Evolutionary conservation across 2,888 invertebrate species (phyloP).

Genomic region (Hermaeophaga mercurialis): DNA sequence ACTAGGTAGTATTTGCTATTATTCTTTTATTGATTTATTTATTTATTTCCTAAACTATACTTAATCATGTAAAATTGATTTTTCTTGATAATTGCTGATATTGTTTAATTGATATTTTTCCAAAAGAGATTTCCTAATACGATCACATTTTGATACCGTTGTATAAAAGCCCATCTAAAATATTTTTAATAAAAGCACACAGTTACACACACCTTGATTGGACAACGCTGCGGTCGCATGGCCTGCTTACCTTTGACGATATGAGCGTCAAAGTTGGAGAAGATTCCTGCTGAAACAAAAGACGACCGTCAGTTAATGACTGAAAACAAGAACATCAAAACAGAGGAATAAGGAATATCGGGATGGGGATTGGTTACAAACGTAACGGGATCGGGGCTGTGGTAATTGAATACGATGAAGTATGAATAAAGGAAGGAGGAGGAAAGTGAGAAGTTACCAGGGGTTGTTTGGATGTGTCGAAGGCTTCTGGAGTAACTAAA

Average conservation of each 20-base stretch:
- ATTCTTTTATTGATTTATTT: no score
- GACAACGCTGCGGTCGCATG: constrained; percentile 60
- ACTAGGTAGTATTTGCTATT: no score
- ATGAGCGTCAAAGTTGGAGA: constrained; percentile 79
- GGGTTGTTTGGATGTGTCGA: no score
- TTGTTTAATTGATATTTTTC: no score
- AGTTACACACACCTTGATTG: constrained; percentile 59
- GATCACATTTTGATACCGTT: neutral
- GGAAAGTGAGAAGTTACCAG: no score
- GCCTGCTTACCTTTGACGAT: constrained; percentile 75
- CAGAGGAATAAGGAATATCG: neutral
- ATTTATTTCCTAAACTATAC: no score
- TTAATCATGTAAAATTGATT: no score
- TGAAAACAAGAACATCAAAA: constrained; percentile 7
- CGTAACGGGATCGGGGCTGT: neutral
- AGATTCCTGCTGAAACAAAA: constrained; percentile 77
- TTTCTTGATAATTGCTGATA: no score
- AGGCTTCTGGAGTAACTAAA: no score
- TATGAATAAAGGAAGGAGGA: no score
- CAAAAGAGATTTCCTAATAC: no score
- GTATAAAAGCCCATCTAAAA: constrained; percentile 8
- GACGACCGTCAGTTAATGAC: constrained; percentile 47
- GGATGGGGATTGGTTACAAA: neutral
- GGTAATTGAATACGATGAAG: constrained; percentile 6
- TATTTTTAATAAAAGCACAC: constrained; percentile 41